These are phyloP conservation scores for Conistra vaccinii DNA, from an alignment of 2,888 invertebrate genomes.

Conservation along the genomic window DNA sequence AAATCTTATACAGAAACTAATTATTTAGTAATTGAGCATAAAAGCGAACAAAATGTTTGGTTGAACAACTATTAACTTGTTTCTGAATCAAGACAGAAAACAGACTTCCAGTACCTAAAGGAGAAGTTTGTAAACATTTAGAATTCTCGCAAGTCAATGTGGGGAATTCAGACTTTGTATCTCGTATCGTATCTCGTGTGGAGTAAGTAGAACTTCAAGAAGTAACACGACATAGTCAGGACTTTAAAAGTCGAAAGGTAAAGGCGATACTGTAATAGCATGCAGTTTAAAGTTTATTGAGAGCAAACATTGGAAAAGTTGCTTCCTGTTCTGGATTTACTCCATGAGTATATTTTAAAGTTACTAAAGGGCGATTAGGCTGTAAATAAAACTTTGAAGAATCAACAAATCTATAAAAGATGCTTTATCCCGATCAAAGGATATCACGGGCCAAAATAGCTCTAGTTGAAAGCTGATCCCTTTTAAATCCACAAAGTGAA, in stretches of 20 bases:
- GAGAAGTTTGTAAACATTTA: slow-evolving; percentile 42
- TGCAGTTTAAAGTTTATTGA: slow-evolving; percentile 43
- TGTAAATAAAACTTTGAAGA: neutral
- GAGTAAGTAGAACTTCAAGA: slow-evolving; percentile 46
- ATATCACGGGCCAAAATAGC: neutral
- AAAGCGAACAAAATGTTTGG: slow-evolving; percentile 19
- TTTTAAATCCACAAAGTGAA: slow-evolving; percentile 29
- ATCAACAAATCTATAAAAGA: neutral
- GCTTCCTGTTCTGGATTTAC: neutral
- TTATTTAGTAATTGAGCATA: slow-evolving; percentile 29
- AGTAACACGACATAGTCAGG: slow-evolving; percentile 27
- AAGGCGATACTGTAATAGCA: slow-evolving; percentile 40
- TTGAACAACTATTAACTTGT: slow-evolving; percentile 25
- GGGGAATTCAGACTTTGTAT: slow-evolving; percentile 42
- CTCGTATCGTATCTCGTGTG: slow-evolving; percentile 36
- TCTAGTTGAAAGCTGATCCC: slow-evolving; percentile 16
- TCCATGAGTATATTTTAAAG: neutral
- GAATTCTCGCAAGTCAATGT: slow-evolving; percentile 36
- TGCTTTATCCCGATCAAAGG: neutral
- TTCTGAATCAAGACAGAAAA: slow-evolving; percentile 32
- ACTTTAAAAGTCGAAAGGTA: slow-evolving; percentile 42
- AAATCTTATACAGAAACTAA: neutral
- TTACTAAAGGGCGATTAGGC: neutral
- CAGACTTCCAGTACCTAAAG: slow-evolving; percentile 19
- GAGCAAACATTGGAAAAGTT: slow-evolving; percentile 33